Percentiles rank a stretch among this genome's conserved stretches.
phyloP scores from a whole-genome alignment of 2,797 vertebrate genomes.

The Spheniscus humboldti region DNA sequence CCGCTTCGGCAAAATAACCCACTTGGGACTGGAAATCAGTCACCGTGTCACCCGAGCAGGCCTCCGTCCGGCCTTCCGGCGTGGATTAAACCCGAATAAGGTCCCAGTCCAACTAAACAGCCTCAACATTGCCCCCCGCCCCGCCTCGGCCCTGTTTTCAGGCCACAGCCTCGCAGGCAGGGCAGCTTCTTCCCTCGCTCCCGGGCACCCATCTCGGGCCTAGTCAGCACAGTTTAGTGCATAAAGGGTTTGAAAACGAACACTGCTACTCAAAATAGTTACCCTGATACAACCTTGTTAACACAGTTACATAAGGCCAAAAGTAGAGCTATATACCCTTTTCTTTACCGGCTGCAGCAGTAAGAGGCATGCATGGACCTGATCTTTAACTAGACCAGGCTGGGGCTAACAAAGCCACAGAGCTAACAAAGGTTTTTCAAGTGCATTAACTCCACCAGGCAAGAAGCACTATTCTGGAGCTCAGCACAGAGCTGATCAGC shows the following conservation, averaged over 20 bases:
- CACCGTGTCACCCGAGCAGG: not conserved
- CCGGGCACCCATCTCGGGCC: not conserved
- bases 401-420: not conserved
- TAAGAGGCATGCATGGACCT: not conserved
- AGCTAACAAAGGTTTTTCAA: not conserved
- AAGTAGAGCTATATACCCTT: not conserved
- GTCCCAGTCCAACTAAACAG: not conserved
- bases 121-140: no score
- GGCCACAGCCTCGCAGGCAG: not conserved
- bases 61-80: no score
- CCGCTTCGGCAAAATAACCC: not conserved
- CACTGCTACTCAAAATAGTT: not conserved
- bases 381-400: not conserved
- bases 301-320: not conserved
- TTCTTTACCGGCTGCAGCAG: not conserved
- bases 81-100: not conserved
- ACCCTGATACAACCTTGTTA: not conserved
- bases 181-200: not conserved
- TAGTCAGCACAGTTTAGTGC: fast-evolving
- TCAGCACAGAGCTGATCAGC: not conserved
- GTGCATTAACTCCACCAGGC: not conserved
- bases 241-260: not conserved
- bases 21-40: fast-evolving
- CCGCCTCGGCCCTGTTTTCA: fast-evolving
- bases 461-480: not conserved